These are phyloP conservation scores for Anser cygnoides DNA, from an alignment of 2,113 vertebrate species.

Conservation along the genomic window DNA sequence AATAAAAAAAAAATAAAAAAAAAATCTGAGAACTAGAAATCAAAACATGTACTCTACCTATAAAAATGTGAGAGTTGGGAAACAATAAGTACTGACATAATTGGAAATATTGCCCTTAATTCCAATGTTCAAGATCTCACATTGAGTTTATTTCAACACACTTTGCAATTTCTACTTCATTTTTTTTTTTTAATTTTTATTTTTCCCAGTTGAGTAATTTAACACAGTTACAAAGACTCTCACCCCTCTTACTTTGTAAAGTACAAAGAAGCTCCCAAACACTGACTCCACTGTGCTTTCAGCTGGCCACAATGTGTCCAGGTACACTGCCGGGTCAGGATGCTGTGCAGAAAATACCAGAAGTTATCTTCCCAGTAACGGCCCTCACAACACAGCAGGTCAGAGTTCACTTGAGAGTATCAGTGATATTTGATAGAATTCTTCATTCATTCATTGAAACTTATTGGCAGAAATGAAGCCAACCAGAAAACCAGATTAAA, in stretches of 20 bases:
- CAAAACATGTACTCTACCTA: not conserved
- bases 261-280: accelerated
- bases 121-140: not conserved
- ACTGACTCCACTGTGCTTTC: not conserved
- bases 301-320: not conserved
- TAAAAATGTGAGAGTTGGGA: not conserved
- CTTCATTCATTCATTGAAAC: not conserved
- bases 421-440: not conserved
- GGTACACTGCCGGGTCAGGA: not conserved
- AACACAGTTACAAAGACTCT: not conserved
- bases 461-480: constrained; percentile 3
- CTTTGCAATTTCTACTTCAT: not conserved
- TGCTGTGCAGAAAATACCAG: not conserved
- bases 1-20: not conserved
- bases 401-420: not conserved
- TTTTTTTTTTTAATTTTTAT: not conserved
- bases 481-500: not conserved
- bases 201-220: not conserved
- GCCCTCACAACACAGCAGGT: not conserved
- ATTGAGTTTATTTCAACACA: not conserved
- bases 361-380: not conserved
- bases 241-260: not conserved
- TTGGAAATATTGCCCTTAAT: not conserved
- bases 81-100: not conserved
- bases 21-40: not conserved